Base-by-base conservation (phyloP, 2,888 invertebrate genomes). In the Sussaba pulchella region DNA sequence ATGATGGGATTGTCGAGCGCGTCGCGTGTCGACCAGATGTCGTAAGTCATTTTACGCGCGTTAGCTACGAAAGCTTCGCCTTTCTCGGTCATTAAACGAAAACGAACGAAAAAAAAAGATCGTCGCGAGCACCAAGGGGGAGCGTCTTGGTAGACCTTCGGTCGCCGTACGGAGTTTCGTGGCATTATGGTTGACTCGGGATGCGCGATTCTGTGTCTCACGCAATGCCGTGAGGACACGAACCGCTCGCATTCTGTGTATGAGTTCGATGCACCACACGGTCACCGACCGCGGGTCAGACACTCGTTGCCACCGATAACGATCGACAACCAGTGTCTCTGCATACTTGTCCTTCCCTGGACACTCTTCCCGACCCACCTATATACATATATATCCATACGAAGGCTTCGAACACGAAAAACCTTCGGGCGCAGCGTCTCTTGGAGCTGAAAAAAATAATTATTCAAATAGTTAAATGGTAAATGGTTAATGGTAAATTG, bases 1-100 rank as follows among this genome's bases (percentile, higher is more conserved):
- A n/a, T n/a, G n/a, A n/a, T n/a, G n/a, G n/a, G n/a, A n/a, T n/a
- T n/a, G n/a, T n/a, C n/a, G n/a, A n/a, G n/a, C 57, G 47, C 85
- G 85, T 85, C 85, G 85, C 85, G 83, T 75, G 63, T 83, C 64
- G 82, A 74, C 80, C 85, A 87, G 87, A 86, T 87, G 88, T 87
- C 87, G 86, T 88, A 86, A 87, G 77, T 87, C 85, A 85, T n/a
- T n/a, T 87, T 87, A 86, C 80, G 66, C 78, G 61, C 52, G 8
- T 54, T 54, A 9, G 50, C 59, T 61, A 74, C 1, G 1, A 43
- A 57, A 54, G 41, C 8, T 14, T 57, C 54, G 67, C 77, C 75
- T 14, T 21, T 70, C 81, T 78, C 74, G 78, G 73, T 78, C 81
- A 87, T 87, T 84, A 87, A 86, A 86, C 81, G 67, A 78, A 77